Base-by-base conservation (phyloP, 2,113 vertebrate genomes). In the Lepus americanus region DNA sequence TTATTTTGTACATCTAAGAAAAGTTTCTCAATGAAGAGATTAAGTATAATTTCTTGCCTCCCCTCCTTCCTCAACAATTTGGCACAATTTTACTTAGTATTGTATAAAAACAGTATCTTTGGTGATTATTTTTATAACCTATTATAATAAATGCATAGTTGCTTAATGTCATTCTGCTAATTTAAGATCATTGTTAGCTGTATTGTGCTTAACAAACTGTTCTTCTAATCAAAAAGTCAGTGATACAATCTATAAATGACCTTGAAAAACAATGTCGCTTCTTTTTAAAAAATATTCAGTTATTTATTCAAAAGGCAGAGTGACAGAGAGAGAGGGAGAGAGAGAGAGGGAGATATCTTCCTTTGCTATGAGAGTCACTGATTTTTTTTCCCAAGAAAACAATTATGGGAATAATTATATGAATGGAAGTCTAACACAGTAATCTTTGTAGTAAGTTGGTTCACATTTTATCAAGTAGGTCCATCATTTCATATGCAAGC, bases 91-190 rank as follows among this genome's bases (percentile, higher is more conserved):
- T 81, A 87, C 77, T 96, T 87, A 49, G 22, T 4, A 92, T 77
- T 84, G 16, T 92, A 95, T 82, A 49, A 85, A 80, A 95, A 84
- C 69, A n/a, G 19, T 66, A 9, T 87, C 74, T 77, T 89, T 86
- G 53, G 27, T 39, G n/a, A 20, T 88, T 16, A 12, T 70, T 96
- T 95, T 93, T 92, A 92, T 92, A 72, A 72, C 33, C 53, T 87
- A 49, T 89, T 87, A 5, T 72, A 77, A 85, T 12, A 89, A 74
- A 93, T 69, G 6, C 90, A 8, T 90, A 36, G 27, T 66, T 94
- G 3, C 33, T 89, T 87, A 87, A 29, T 87, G 94, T 74, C 63
- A 74, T 69, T 93, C 55, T 93, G 27, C 86, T 87, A 55, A 61
- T 39, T 83, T 91, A 94, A 92, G 36, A 49, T 86, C 59, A 88